Base-by-base conservation (phyloP, 2,888 invertebrate genomes). In the Amblyteles armatorius region DNA sequence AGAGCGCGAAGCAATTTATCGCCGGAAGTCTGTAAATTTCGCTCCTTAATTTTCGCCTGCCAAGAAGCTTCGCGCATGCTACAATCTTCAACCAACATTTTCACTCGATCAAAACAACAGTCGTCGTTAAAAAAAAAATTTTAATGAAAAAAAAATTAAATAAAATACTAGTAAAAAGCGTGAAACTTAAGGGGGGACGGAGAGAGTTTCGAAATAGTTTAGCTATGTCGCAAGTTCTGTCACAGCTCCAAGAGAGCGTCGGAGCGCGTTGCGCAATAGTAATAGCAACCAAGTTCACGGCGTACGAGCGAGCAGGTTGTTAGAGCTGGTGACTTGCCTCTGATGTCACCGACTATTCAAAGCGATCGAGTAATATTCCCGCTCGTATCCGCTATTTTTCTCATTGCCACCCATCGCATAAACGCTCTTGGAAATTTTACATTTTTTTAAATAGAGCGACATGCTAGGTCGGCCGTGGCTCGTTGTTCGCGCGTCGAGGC, bases 211-310 rank as follows among this genome's bases (percentile, higher is more conserved):
- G 73, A 84, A 88, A 88, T 87, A 86, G 84, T 78, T 77, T 74
- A 84, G 13, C 48, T 29, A 69, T 88, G 86, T 88, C 84, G 86
- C 85, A 89, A 89, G 67, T 82, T 65, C 82, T 86, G 88, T 88
- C 88, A 84, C 76, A 65, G 81, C 60, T 88, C 88, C 87, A 87
- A 88, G 57, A 57, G 57, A 57, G 57, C 57, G 22, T 26, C 63
- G 85, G 87, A 83, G 79, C 79, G 87, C 81, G 85, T 88, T 86
- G 79, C 79, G 87, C 83, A 88, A 88, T 79, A 55, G 60, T 69
- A 81, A 85, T 71, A 71, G 85, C 80, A 83, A 87, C 88, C 88
- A 90, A 90, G 89, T 89, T 90, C 90, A 90, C 67, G 87, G 86
- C 60, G 65, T 57, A 76, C 76, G 74, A 76, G 85, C 4, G 22